A percentile compares a stretch with the other conserved stretches of the same genome.
Conservation (phyloP, 2,113 vertebrate species). For the Uria aalge region DNA sequence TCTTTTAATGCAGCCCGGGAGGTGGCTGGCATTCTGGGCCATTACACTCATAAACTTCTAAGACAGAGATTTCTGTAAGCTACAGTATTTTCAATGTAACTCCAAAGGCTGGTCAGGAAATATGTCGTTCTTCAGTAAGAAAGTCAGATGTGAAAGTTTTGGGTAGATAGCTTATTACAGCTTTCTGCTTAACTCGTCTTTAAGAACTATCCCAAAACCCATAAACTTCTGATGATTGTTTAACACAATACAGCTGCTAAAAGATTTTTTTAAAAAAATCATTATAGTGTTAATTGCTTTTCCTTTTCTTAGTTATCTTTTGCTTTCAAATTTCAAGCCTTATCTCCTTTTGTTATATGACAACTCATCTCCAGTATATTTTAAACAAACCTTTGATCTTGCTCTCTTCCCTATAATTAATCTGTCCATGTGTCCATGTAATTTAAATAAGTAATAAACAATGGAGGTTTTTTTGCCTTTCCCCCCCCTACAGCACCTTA, state of each 20-base stretch:
- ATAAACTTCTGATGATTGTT: not conserved
- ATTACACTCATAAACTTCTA: not conserved
- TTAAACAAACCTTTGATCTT: slow-evolving; percentile 17
- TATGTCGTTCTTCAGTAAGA: not conserved
- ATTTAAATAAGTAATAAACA: not conserved
- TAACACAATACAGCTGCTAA: not conserved
- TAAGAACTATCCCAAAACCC: not conserved
- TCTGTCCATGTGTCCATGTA: not conserved
- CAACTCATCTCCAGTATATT: not conserved
- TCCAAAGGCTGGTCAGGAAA: not conserved
- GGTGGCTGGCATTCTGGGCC: not conserved
- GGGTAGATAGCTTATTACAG: not conserved
- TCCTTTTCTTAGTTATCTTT: not conserved
- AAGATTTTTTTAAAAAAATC: not conserved
- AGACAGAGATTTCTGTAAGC: not conserved
- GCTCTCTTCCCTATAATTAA: not conserved
- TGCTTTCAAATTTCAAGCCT: not conserved
- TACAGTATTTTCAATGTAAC: not conserved
- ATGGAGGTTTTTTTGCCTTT: fast-evolving
- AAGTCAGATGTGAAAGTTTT: not conserved
- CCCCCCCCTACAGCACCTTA: not conserved
- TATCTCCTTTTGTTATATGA: not conserved
- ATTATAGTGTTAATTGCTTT: not conserved
- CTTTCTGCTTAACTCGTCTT: not conserved
- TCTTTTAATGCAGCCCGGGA: not conserved